Evolutionary conservation across 2,113 vertebrate genomes (phyloP).

Genomic region (Stictonetta naevosa): DNA sequence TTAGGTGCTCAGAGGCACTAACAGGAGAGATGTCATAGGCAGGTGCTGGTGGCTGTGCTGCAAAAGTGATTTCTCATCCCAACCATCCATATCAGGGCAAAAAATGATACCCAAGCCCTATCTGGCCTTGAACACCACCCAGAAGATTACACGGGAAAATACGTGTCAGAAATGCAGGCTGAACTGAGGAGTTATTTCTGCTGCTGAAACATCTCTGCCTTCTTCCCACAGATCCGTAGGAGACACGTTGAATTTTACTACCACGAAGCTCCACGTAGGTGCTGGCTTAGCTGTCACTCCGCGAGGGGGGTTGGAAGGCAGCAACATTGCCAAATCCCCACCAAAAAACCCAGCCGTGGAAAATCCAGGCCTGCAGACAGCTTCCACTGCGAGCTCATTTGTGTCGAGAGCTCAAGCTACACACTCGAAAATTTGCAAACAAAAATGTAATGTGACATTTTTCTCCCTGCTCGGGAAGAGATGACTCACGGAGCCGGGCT

Average conservation of each 20-base stretch:
- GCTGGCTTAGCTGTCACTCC: background rate
- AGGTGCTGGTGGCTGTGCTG: background rate
- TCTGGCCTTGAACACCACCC: background rate
- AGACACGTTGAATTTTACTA: background rate
- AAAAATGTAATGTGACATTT: slow-evolving; percentile 31
- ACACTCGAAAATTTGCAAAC: background rate
- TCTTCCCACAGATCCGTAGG: background rate
- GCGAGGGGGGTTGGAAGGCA: background rate
- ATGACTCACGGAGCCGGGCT: slow-evolving; percentile 14
- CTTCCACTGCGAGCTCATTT: background rate
- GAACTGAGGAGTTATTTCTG: background rate
- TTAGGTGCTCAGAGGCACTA: background rate
- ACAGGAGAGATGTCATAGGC: rapidly evolving
- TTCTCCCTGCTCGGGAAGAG: background rate
- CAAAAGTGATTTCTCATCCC: background rate
- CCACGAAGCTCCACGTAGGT: background rate
- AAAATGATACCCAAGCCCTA: background rate
- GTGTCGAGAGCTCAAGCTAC: background rate
- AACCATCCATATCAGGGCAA: background rate
- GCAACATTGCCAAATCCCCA: background rate
- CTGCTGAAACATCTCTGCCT: background rate
- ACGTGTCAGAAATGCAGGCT: background rate
- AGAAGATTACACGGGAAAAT: background rate
- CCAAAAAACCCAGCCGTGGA: background rate
- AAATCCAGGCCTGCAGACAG: background rate